A percentile compares a stretch with the other conserved stretches of the same genome.
These are phyloP conservation scores for Paracyclopina nana DNA, from an alignment of 1,140 invertebrate species.

Conservation along the genomic window DNA sequence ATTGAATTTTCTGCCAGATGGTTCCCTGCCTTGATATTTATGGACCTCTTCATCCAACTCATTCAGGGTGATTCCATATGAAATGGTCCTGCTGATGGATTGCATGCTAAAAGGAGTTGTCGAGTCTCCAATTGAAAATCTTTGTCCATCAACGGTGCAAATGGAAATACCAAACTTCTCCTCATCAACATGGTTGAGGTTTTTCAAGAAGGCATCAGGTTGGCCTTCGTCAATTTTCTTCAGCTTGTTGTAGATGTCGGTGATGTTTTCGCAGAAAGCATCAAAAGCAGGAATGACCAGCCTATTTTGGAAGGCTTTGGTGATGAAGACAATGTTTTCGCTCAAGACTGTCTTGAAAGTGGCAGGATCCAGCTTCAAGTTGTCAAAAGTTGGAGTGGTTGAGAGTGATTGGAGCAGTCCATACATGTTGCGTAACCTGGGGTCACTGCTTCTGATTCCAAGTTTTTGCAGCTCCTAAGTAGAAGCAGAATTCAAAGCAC, in stretches of 20 bases:
- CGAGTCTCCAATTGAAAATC: conserved; percentile 79
- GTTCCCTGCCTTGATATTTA: conserved; percentile 85
- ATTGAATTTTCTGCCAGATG: conserved; percentile 87
- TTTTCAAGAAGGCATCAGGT: conserved; percentile 44
- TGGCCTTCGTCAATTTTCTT: not conserved
- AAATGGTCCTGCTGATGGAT: conserved; percentile 83
- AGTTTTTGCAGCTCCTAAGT: not conserved
- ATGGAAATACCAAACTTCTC: conserved; percentile 79
- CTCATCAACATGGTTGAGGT: conserved; percentile 63
- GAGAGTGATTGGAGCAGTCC: not conserved
- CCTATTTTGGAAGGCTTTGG: not conserved
- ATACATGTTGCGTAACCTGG: not conserved
- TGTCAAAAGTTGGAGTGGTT: not conserved
- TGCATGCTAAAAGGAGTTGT: conserved; percentile 86
- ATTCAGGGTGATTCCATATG: conserved; percentile 82
- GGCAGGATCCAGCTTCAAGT: not conserved
- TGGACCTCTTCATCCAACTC: conserved; percentile 83
- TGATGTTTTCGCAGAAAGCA: not conserved
- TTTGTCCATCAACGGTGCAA: conserved; percentile 81
- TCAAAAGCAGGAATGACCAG: conserved; percentile 1
- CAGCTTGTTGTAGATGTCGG: not conserved
- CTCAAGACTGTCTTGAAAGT: not conserved
- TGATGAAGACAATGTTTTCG: not conserved
- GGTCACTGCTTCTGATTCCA: not conserved
- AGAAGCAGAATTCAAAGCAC: no score